Evolutionary conservation across 2,797 vertebrate genomes (phyloP).

Genomic region (Gadopsis bispinosus): DNA sequence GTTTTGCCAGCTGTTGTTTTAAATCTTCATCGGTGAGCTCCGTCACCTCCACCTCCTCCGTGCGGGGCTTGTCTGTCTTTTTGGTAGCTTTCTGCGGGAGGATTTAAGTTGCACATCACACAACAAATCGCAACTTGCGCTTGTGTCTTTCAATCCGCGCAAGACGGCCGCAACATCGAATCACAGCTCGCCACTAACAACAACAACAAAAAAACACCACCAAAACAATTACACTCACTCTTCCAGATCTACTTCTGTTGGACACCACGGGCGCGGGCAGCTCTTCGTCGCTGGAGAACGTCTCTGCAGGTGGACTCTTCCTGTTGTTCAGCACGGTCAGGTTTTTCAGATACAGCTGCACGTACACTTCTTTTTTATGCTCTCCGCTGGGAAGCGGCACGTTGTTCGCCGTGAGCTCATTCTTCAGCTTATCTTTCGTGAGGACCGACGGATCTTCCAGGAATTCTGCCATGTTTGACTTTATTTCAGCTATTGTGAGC

Average conservation of each 20-base stretch:
- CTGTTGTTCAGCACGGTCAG: constrained; percentile 90
- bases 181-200: background rate
- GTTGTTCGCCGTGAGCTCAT: constrained; percentile 92
- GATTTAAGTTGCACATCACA: background rate
- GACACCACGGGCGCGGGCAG: constrained; percentile 86
- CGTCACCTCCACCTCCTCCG: constrained; percentile 88
- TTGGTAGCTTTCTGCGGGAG: constrained; percentile 91
- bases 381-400: constrained; percentile 92
- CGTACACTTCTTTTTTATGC: constrained; percentile 95
- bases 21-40: constrained; percentile 92
- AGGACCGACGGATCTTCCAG: constrained; percentile 92
- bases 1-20: constrained; percentile 89
- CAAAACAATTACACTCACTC: constrained; percentile 80
- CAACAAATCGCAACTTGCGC: background rate
- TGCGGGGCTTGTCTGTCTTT: constrained; percentile 92
- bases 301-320: constrained; percentile 78
- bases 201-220: background rate
- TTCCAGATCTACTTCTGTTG: constrained; percentile 84
- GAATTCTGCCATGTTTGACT: constrained; percentile 90
- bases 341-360: constrained; percentile 94
- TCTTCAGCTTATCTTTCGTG: constrained; percentile 96
- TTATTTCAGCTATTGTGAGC: background rate
- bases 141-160: background rate
- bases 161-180: background rate
- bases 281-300: constrained; percentile 95